These are phyloP conservation scores for Berghia stephanieae DNA, from an alignment of 1,140 invertebrate genomes.

Conservation along the genomic window DNA sequence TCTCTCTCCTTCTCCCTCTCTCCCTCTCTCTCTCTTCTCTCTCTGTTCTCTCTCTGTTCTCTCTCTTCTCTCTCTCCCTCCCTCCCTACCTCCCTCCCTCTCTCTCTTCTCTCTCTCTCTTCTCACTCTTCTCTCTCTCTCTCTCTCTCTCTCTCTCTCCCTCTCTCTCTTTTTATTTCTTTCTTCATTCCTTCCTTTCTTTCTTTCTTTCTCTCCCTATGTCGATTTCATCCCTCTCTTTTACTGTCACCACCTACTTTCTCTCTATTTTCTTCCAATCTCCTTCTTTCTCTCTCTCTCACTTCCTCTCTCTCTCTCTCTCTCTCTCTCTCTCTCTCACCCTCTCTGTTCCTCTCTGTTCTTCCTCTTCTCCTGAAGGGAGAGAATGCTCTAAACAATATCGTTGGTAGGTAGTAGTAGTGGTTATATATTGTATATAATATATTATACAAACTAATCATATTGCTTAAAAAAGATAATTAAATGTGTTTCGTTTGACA, in stretches of 20 bases:
- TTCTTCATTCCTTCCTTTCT: neutral
- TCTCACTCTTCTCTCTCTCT: neutral
- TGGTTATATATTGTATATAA: too few relatives aligned
- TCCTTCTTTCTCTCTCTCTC: slow-evolving; percentile 20
- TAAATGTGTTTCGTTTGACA: too few relatives aligned
- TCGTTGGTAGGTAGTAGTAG: too few relatives aligned
- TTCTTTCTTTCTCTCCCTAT: slow-evolving; percentile 8
- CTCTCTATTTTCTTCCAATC: neutral
- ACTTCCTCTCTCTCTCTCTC: slow-evolving; percentile 17
- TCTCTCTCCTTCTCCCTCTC: neutral
- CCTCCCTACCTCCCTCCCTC: too few relatives aligned
- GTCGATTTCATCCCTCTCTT: too few relatives aligned
- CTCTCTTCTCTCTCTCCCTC: neutral
- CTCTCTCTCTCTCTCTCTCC: neutral
- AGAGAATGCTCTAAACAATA: too few relatives aligned
- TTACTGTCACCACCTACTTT: too few relatives aligned
- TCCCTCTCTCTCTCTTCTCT: neutral
- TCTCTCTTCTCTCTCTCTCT: neutral
- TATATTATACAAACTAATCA: too few relatives aligned
- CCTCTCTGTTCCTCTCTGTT: too few relatives aligned
- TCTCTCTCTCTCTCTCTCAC: slow-evolving; percentile 19
- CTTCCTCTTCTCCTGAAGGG: too few relatives aligned
- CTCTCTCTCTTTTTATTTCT: neutral
- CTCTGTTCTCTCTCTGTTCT: neutral
- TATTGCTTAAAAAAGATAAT: too few relatives aligned